These are phyloP conservation scores for Halictus quadricinctus DNA, from an alignment of 2,888 invertebrate species.

Conservation along the genomic window DNA sequence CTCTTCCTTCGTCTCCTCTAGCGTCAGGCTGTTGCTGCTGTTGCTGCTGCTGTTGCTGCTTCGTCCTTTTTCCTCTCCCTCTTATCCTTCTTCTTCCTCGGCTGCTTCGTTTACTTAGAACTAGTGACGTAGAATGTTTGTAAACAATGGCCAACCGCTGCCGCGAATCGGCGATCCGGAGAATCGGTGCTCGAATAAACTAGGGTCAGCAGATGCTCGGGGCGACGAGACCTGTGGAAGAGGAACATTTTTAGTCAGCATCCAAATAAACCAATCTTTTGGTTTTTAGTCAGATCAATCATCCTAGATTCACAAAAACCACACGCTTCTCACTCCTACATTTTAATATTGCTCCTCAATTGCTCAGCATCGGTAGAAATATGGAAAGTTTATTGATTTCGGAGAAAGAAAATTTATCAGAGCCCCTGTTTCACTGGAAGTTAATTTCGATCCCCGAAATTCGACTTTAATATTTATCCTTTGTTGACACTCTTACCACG, in stretches of 20 bases:
- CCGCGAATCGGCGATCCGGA: slow-evolving; percentile 16
- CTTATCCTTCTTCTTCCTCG: not conserved
- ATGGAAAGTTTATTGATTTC: not conserved
- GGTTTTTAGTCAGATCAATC: not conserved
- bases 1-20: slow-evolving; percentile 31
- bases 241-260: not conserved
- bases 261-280: not conserved
- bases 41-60: not conserved
- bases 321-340: too few species aligned
- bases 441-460: slow-evolving; percentile 1
- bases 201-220: not conserved
- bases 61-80: not conserved
- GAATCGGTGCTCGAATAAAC: slow-evolving; percentile 29
- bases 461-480: not conserved
- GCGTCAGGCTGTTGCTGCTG: not conserved
- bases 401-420: not conserved
- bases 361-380: not conserved
- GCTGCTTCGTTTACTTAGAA: slow-evolving; percentile 60
- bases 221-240: slow-evolving; percentile 1
- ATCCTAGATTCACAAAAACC: too few species aligned
- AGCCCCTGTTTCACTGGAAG: not conserved
- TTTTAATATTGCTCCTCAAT: too few species aligned
- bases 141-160: slow-evolving; percentile 61
- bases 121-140: slow-evolving; percentile 69
- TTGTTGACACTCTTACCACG: slow-evolving; percentile 3